Evolutionary conservation across 1,140 invertebrate species (phyloP).

Genomic region (Dolichoris vasculosae): DNA sequence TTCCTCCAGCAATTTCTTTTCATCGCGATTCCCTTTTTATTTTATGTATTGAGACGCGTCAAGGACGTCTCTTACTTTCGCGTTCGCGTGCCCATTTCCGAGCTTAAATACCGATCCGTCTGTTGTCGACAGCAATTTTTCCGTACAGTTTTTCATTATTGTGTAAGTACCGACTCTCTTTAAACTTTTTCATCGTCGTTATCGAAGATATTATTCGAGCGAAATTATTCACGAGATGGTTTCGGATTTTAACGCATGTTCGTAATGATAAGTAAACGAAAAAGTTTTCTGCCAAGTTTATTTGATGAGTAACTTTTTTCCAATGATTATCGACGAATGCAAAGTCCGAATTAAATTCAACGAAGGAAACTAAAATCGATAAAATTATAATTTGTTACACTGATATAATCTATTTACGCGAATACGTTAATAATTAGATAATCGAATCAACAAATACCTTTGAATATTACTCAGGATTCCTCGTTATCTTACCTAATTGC

Average conservation of each 20-base stretch:
- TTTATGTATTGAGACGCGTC: neutral
- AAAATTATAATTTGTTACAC: too few species aligned
- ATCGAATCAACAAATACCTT: neutral
- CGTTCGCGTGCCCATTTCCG: neutral
- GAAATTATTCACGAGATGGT: neutral
- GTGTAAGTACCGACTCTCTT: neutral
- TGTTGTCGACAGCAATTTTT: constrained; percentile 10
- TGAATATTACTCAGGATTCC: neutral
- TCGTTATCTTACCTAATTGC: neutral
- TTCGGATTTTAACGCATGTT: neutral
- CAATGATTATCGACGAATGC: too few species aligned
- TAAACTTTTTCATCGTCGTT: constrained; percentile 4
- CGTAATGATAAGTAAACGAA: too few species aligned
- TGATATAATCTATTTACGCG: too few species aligned
- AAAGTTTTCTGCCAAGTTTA: too few species aligned
- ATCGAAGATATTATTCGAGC: neutral
- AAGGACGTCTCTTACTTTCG: neutral
- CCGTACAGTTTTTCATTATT: neutral
- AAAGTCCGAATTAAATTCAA: too few species aligned
- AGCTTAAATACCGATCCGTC: constrained; percentile 16
- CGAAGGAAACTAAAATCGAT: too few species aligned
- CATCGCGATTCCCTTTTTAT: neutral
- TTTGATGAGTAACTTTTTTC: too few species aligned
- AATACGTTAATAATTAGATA: too few species aligned
- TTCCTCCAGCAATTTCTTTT: constrained; percentile 30